phyloP scores from a whole-genome alignment of 1,140 invertebrate genomes.

The Drosophila sulfurigaster region DNA sequence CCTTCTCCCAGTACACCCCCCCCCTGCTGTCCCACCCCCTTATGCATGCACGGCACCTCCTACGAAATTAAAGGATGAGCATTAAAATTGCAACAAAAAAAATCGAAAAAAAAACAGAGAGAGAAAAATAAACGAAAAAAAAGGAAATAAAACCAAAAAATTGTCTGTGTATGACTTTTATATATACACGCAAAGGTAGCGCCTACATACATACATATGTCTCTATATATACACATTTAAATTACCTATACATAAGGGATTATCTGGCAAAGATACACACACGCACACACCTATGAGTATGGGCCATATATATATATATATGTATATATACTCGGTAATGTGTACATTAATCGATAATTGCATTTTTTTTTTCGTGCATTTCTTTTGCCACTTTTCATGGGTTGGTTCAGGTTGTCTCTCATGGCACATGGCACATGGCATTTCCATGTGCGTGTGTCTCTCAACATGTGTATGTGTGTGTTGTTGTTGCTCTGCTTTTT shows the following conservation, averaged over 20 bases:
- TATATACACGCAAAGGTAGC: conserved; percentile 55
- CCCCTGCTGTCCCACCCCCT: no score
- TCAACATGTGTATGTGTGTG: conserved; percentile 40
- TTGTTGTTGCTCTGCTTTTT: conserved; percentile 39
- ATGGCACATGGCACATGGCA: conserved; percentile 65
- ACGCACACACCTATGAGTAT: conserved; percentile 10
- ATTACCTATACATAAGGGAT: conserved; percentile 56
- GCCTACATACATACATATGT: conserved; percentile 42
- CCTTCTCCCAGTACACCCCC: background rate
- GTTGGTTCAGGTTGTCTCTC: conserved; percentile 67
- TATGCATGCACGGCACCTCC: no score
- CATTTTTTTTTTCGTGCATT: conserved; percentile 78
- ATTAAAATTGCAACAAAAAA: conserved; percentile 56
- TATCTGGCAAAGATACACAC: conserved; percentile 49
- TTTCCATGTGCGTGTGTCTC: conserved; percentile 56
- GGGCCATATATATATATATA: conserved; percentile 53
- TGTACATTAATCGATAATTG: conserved; percentile 83
- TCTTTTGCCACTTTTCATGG: conserved; percentile 81
- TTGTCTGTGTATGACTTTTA: conserved; percentile 31
- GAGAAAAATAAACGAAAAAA: conserved; percentile 29
- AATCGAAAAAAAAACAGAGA: background rate
- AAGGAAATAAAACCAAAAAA: conserved; percentile 29
- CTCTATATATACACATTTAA: conserved; percentile 15
- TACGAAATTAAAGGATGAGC: conserved; percentile 73
- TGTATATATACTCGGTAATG: conserved; percentile 69